Evolutionary conservation across 2,797 vertebrate genomes (phyloP).

Genomic region (Macropus fuliginosus): DNA sequence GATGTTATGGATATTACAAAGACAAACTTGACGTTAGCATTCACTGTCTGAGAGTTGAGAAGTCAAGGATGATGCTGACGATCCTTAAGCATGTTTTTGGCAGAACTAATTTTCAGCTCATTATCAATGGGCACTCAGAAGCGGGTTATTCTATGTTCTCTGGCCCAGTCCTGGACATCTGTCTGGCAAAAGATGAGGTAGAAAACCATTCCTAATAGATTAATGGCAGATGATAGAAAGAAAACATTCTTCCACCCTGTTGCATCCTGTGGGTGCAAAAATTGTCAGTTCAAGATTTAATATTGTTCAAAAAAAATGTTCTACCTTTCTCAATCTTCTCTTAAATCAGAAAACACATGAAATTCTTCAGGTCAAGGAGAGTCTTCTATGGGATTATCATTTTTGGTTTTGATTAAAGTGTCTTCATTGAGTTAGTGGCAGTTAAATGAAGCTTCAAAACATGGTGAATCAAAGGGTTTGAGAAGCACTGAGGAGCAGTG

Average conservation of each 20-base stretch:
- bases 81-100: neutral
- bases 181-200: slow-evolving; percentile 85
- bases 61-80: neutral
- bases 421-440: neutral
- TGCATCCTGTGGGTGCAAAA: slow-evolving; percentile 82
- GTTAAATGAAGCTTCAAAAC: neutral
- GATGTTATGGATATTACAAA: neutral
- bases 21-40: neutral
- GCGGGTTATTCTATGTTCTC: slow-evolving; percentile 63
- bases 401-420: neutral
- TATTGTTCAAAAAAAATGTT: neutral
- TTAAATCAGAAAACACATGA: neutral
- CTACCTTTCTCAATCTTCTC: neutral
- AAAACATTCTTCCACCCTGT: slow-evolving; percentile 89
- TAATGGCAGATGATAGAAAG: slow-evolving; percentile 85
- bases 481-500: neutral
- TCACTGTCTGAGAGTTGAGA: neutral
- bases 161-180: slow-evolving; percentile 88
- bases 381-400: neutral
- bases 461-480: neutral
- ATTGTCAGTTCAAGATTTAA: neutral
- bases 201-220: slow-evolving; percentile 81
- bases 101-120: neutral
- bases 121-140: slow-evolving; percentile 24
- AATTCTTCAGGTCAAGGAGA: neutral